Base-by-base conservation (phyloP, 2,797 vertebrate species). In the Megalops cyprinoides region DNA sequence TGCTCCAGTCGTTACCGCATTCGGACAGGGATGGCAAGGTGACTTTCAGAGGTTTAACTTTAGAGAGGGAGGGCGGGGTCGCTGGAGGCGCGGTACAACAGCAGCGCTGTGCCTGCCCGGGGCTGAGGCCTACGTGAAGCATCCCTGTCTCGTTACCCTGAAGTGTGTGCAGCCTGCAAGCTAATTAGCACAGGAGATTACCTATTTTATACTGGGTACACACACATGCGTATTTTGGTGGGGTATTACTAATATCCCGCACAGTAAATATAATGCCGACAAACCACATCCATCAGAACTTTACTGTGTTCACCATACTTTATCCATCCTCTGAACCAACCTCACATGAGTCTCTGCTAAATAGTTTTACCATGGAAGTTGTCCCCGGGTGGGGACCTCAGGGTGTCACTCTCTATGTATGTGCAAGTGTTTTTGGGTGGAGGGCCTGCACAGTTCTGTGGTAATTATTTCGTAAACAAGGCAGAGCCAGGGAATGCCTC, bases 31-130 rank as follows among this genome's bases (percentile, higher is more conserved):
- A 37, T 81, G 74, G 20, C 79, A 90, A 92, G 90, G 90, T 92
- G 93, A 92, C 90, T 90, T 92, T 91, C 84, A 88, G 86, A 78
- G 89, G 90, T 82, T 87, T 37, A 85, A 86, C 77, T 37, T 62
- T 78, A 28, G 49, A 12, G 44, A 48, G 18, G n/a, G 44, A 67
- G n/a, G 8, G 42, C n/a, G 25, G n/a, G 56, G n/a, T 34, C 44
- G 44, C 18, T 9, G 71, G 10, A 9, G 1, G 9, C 42, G 25
- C 9, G 9, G 42, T 8, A 44, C 28, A 39, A 74, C 71, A 48
- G 71, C n/a, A 12, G 14, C n/a, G 12, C n/a, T 74, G 42, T 48
- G 42, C 44, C 14, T 48, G 5, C n/a, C 18, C 3, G 1, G 18
- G 28, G 58, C 8, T 71, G 15, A 39, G 39, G 67, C 20, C 15